phyloP scores from a whole-genome alignment of 2,113 vertebrate species.

The Pantherophis guttatus region DNA sequence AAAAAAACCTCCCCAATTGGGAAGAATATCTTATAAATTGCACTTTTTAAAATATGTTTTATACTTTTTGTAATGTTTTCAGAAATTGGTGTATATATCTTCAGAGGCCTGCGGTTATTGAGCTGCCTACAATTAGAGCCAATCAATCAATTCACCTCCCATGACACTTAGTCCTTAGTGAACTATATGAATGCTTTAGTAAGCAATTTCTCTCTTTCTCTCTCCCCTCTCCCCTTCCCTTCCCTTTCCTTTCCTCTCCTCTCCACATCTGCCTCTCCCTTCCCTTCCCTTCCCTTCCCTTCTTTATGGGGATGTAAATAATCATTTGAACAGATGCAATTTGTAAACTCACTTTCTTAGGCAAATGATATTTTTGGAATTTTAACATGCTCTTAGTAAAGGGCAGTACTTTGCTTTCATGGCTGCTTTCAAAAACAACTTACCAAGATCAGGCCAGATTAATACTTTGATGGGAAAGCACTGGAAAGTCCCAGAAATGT shows the following conservation, averaged over 20 bases:
- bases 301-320: not conserved
- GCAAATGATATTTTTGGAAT: not conserved
- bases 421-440: not conserved
- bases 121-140: not conserved
- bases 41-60: not conserved
- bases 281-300: not conserved
- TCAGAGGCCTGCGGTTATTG: not conserved
- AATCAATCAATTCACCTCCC: not conserved
- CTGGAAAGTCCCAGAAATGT: not conserved
- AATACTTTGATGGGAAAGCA: not conserved
- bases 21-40: not conserved
- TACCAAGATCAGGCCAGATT: not conserved
- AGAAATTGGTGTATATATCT: not conserved
- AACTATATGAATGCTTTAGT: not conserved
- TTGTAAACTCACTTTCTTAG: slow-evolving; percentile 22
- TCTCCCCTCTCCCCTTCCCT: not conserved
- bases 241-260: not conserved
- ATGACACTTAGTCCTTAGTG: not conserved
- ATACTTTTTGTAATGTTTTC: not conserved
- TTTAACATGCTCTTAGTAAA: not conserved
- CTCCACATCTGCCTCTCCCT: not conserved
- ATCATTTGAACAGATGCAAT: not conserved
- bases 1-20: not conserved
- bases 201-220: not conserved
- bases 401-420: not conserved